These are phyloP conservation scores for Python bivittatus DNA, from an alignment of 2,113 vertebrate genomes.

Conservation along the genomic window DNA sequence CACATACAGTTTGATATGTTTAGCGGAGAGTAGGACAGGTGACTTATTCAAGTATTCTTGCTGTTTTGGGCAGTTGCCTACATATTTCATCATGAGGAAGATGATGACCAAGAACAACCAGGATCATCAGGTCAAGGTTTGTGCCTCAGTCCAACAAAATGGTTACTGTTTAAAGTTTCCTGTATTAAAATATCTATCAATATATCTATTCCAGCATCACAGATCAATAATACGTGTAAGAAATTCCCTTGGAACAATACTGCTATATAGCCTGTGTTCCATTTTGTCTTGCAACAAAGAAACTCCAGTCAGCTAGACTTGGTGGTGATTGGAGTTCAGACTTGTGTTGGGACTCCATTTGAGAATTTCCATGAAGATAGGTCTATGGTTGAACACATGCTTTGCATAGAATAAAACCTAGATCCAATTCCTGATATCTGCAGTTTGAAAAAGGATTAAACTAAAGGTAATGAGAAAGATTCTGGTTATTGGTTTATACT, in stretches of 20 bases:
- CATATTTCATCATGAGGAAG: slow-evolving; percentile 12
- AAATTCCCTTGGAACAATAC: neutral
- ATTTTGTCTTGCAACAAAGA: neutral
- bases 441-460: neutral
- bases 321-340: neutral
- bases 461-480: neutral
- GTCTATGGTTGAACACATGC: neutral
- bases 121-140: slow-evolving; percentile 4
- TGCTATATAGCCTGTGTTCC: neutral
- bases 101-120: neutral
- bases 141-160: neutral
- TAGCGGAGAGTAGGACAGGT: neutral
- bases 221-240: neutral
- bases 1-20: neutral
- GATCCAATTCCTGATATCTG: neutral
- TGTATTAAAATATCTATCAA: neutral
- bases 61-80: slow-evolving; percentile 5
- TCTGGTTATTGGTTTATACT: neutral
- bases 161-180: neutral
- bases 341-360: neutral
- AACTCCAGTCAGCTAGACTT: neutral
- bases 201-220: neutral
- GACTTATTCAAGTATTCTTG: neutral
- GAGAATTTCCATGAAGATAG: neutral
- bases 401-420: neutral